Evolutionary conservation across 2,797 vertebrate genomes (phyloP), one percentile per base, ranked within the genome.

Genomic region (Bradypodion ventrale): DNA sequence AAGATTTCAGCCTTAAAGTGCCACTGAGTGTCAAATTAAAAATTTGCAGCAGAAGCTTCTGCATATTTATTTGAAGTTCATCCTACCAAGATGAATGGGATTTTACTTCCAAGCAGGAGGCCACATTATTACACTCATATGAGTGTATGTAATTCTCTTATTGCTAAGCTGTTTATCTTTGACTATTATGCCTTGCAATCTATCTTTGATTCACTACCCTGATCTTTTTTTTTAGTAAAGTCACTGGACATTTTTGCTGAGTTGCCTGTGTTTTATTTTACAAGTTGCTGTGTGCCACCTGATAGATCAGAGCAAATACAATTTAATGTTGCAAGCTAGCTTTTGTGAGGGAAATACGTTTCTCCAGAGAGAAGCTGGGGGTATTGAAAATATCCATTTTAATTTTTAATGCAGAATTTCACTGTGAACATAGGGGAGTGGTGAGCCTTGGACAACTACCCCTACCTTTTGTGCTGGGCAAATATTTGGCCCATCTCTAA

Each of bases 161-260:
- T 42, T 68, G 44, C 42, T 44, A 69, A n/a, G 32, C 23, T 75
- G 60, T 23, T 66, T 52, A 32, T 56, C 52, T 56, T 44, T 75
- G 77, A 74, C 29, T 68, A 32, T 15, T 12, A 29, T 19, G 2
- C 19, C 37, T 46, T 65, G 27, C 59, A 7, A 44, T n/a, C 25
- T 80, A 69, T 40, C 56, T 35, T 7, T n/a, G 35, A 29, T 29
- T 56, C 32, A 56, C 37, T 65, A 27, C 27, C 9, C 3, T 44
- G 27, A 29, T 32, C 9, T 62, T 35, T 52, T 82, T 82, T n/a
- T 77, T 63, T 49, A 82, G 5, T 85, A 82, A 82, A 82, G 27
- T 40, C 15, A 25, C 49, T 25, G 73, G 49, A 37, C 25, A 32
- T 29, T 44, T 77, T 63, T 37, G 27, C 42, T 32, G 68, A 76